Conservation (phyloP, 2,113 vertebrate species). For the Triplophysa siluroides region DNA sequence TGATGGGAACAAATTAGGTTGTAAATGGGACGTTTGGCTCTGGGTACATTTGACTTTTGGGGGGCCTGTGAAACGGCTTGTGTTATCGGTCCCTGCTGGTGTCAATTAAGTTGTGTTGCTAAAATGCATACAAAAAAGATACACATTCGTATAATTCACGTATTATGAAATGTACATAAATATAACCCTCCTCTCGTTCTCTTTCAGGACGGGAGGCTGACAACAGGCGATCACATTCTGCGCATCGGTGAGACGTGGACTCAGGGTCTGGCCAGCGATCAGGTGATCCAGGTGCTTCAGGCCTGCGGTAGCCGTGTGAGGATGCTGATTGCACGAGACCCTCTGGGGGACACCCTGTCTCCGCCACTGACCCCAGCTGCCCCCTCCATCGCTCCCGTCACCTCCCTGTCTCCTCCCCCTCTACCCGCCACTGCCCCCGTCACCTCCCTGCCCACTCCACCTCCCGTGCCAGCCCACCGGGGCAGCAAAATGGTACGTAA, state of each 20-base stretch:
- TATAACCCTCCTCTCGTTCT: not conserved
- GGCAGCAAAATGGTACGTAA: conserved; percentile 62
- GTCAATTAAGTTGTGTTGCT: not conserved
- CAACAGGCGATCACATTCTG: conserved; percentile 92
- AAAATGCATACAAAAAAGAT: not conserved
- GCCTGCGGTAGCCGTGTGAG: conserved; percentile 86
- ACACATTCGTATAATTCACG: not conserved
- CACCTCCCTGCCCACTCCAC: conserved; percentile 62
- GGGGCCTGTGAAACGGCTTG: not conserved
- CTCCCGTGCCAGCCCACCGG: conserved; percentile 45
- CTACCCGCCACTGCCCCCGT: conserved; percentile 77
- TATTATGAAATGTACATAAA: not conserved
- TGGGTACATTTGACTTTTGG: not conserved
- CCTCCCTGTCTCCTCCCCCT: conserved; percentile 60
- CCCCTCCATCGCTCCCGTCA: conserved; percentile 75
- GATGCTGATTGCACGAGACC: conserved; percentile 88
- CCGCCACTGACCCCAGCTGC: conserved; percentile 71
- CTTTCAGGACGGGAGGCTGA: conserved; percentile 87
- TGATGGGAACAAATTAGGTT: conserved; percentile 27
- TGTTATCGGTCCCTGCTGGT: not conserved
- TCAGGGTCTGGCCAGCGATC: conserved; percentile 87
- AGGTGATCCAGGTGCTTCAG: conserved; percentile 90
- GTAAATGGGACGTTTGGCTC: conserved; percentile 32
- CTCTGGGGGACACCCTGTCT: conserved; percentile 59
- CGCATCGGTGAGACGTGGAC: conserved; percentile 87